A percentile compares a stretch with the other conserved stretches of the same genome.
Evolutionary conservation across 2,888 invertebrate genomes (phyloP).

Genomic region (Amphipoea oculea): DNA sequence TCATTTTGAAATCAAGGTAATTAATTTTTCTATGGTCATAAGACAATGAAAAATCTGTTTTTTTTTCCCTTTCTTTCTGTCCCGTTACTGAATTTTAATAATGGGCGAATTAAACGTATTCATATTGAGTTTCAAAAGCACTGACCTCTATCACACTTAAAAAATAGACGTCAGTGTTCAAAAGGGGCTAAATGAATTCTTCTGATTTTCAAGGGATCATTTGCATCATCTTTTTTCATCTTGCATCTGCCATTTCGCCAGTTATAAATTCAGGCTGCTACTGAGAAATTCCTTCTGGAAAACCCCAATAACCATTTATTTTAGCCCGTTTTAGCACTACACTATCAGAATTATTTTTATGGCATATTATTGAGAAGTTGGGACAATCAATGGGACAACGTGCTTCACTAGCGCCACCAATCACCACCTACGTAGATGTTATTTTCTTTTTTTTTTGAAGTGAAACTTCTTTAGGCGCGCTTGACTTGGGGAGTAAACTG

Average conservation of each 20-base stretch:
- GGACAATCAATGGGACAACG: background rate
- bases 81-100: background rate
- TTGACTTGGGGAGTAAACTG: no score
- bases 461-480: no score
- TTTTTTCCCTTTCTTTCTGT: background rate
- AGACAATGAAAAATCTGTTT: no score
- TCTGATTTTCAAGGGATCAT: background rate
- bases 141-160: no score
- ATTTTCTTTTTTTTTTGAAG: no score
- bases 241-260: background rate
- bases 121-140: background rate
- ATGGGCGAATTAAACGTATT: constrained; percentile 14
- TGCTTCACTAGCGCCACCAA: background rate
- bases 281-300: background rate
- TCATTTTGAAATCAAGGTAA: background rate
- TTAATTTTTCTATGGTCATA: no score
- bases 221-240: background rate
- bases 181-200: background rate
- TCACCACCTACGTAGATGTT: no score
- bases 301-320: background rate
- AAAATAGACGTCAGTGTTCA: no score
- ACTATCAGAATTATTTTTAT: background rate
- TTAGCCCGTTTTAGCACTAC: background rate
- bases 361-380: background rate
- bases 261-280: background rate